These are phyloP conservation scores for Centropus bengalensis DNA, from an alignment of 2,113 vertebrate species.

Conservation along the genomic window DNA sequence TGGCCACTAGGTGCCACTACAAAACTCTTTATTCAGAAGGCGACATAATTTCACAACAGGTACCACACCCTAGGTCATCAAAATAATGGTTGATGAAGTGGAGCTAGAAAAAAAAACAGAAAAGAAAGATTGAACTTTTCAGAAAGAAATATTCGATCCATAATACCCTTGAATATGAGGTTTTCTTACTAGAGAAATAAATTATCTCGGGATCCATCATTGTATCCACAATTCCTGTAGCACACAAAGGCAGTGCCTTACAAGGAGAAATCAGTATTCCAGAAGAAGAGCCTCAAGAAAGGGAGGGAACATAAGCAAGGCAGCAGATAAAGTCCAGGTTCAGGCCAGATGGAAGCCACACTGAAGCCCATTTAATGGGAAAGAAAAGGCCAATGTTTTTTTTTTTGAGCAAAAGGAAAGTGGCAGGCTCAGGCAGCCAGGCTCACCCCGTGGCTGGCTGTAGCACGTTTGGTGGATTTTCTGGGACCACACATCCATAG, in stretches of 20 bases:
- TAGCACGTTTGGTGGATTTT: neutral
- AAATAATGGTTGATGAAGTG: neutral
- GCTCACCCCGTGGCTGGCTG: neutral
- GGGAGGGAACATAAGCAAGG: neutral
- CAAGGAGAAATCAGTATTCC: neutral
- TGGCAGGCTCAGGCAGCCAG: neutral
- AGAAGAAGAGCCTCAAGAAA: neutral
- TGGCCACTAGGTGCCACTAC: slow-evolving; percentile 57
- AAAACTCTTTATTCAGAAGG: slow-evolving; percentile 4
- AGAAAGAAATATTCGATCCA: neutral
- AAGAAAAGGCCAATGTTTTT: neutral
- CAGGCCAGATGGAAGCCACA: neutral
- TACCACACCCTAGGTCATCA: neutral
- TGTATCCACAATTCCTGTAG: neutral
- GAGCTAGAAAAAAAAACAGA: neutral
- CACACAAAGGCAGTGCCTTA: neutral
- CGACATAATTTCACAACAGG: neutral
- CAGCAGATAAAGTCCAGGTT: neutral
- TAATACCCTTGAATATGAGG: neutral
- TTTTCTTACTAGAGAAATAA: neutral
- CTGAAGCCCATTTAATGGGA: neutral
- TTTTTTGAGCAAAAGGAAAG: neutral
- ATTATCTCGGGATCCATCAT: neutral
- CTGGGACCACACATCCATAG: neutral
- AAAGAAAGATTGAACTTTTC: neutral